Conservation (phyloP, 2,797 vertebrate genomes). For the Cryptoprocta ferox region DNA sequence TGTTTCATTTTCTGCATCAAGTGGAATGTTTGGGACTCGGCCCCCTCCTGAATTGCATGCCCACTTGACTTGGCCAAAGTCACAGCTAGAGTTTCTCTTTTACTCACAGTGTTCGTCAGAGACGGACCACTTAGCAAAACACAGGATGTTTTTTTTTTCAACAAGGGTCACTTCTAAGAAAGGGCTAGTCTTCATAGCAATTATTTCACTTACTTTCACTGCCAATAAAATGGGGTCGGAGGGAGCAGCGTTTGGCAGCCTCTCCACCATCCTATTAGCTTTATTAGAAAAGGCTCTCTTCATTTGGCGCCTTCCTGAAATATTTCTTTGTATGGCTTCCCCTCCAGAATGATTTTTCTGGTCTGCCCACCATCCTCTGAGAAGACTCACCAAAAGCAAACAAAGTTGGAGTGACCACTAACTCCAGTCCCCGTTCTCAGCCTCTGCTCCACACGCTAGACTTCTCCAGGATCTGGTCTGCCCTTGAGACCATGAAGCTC, state of each 20-base stretch:
- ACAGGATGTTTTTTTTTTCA: conserved; percentile 47
- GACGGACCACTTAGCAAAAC: conserved; percentile 5
- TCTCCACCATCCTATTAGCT: background rate
- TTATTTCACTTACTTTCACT: background rate
- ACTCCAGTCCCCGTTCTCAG: background rate
- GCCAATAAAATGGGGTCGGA: background rate
- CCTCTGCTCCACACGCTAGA: background rate
- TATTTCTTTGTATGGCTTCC: background rate
- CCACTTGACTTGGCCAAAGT: background rate
- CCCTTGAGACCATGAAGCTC: background rate
- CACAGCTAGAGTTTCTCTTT: conserved; percentile 26
- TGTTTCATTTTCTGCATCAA: background rate
- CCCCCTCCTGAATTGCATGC: background rate
- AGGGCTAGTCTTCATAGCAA: background rate
- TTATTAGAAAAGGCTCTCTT: conserved; percentile 38
- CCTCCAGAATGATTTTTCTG: background rate
- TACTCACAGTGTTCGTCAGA: conserved; percentile 19
- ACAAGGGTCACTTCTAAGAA: conserved; percentile 46
- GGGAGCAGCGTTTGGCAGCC: background rate
- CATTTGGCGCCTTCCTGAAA: background rate
- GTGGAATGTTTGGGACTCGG: background rate
- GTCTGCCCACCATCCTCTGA: background rate
- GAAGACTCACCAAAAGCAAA: background rate
- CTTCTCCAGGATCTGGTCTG: background rate
- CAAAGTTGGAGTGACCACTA: background rate